Evolutionary conservation across 2,113 vertebrate genomes (phyloP).

Genomic region (Plestiodon gilberti): DNA sequence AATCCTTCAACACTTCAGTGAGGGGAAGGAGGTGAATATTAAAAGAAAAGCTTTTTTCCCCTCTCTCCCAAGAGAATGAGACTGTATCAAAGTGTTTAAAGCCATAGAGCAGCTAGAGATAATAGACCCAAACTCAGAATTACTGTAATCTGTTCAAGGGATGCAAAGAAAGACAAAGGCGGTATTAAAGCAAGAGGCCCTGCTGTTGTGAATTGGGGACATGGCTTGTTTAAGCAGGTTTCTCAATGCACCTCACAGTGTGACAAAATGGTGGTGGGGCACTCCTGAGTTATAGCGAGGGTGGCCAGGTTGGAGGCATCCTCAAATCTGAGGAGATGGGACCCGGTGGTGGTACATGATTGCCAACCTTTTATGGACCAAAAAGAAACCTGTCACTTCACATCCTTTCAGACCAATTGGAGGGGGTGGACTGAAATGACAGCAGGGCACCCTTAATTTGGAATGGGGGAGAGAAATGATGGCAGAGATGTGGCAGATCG

Average conservation of each 20-base stretch:
- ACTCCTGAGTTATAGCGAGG: not conserved
- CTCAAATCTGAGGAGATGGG: no score
- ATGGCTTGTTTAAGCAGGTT: not conserved
- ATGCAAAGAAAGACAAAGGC: not conserved
- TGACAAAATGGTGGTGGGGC: not conserved
- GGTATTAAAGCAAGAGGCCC: not conserved
- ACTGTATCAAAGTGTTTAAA: not conserved
- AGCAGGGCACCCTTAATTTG: no score
- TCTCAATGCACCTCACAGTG: not conserved
- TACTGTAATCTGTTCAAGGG: not conserved
- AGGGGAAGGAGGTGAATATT: slow-evolving; percentile 4
- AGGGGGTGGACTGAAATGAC: no score
- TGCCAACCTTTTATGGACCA: no score
- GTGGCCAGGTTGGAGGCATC: not conserved
- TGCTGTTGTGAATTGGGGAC: not conserved
- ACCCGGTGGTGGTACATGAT: no score
- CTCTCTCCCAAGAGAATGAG: not conserved
- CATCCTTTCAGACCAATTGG: no score
- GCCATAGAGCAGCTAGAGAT: not conserved
- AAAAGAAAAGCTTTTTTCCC: not conserved
- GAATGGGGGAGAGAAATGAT: no score
- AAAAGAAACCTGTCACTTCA: no score
- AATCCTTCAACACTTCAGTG: not conserved
- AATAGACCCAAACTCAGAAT: fast-evolving
- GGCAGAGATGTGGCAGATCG: no score